These are phyloP conservation scores for Thereuonema tuberculata DNA, from an alignment of 1,140 invertebrate species.

Conservation along the genomic window DNA sequence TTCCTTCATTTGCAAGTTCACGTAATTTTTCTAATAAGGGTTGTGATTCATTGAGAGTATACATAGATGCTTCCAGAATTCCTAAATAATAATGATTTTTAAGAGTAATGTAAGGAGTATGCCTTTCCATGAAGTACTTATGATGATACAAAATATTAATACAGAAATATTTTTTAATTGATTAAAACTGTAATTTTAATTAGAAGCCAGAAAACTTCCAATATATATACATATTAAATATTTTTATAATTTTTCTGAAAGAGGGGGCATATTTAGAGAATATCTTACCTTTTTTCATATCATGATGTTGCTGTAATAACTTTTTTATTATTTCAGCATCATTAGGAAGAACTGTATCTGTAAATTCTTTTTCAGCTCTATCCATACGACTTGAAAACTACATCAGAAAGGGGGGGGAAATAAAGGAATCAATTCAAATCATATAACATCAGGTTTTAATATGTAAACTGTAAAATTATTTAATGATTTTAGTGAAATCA, in stretches of 20 bases:
- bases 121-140: too few species aligned
- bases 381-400: slow-evolving; percentile 54
- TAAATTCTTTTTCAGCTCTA: slow-evolving; percentile 35
- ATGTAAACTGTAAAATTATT: too few species aligned
- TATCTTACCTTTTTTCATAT: slow-evolving; percentile 36
- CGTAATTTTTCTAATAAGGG: slow-evolving; percentile 51
- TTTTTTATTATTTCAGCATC: slow-evolving; percentile 38
- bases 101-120: too few species aligned
- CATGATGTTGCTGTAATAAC: slow-evolving; percentile 34
- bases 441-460: too few species aligned
- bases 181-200: background rate
- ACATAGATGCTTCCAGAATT: slow-evolving; percentile 60
- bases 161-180: too few species aligned
- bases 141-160: too few species aligned
- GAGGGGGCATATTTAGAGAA: too few species aligned
- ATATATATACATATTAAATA: background rate
- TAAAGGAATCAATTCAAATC: background rate
- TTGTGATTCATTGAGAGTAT: slow-evolving; percentile 62
- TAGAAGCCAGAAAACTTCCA: background rate
- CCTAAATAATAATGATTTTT: too few species aligned
- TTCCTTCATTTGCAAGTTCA: slow-evolving; percentile 48
- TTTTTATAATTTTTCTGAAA: too few species aligned
- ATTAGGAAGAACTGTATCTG: slow-evolving; percentile 23
- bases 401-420: slow-evolving; percentile 13
- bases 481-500: too few species aligned